These are phyloP conservation scores for Phaedon cochleariae DNA, from an alignment of 2,888 invertebrate genomes.

Conservation along the genomic window DNA sequence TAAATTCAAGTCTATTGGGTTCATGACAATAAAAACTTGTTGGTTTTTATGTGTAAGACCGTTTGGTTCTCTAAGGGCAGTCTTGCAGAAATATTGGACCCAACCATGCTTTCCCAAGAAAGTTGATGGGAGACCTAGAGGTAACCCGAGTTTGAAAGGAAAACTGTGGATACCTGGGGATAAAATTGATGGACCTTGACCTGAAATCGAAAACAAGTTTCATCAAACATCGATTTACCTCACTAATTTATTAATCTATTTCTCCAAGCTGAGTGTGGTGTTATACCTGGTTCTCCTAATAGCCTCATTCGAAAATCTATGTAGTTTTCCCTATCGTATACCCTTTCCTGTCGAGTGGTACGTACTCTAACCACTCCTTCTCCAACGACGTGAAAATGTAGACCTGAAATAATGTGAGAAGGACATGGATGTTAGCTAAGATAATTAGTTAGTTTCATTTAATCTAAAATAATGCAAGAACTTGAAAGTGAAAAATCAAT, in stretches of 20 bases:
- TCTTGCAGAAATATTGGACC: slow-evolving; percentile 95
- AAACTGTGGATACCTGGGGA: slow-evolving; percentile 96
- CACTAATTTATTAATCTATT: too few relatives aligned
- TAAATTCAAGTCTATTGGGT: slow-evolving; percentile 90
- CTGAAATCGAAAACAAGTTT: slow-evolving; percentile 63
- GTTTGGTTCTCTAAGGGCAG: slow-evolving; percentile 86
- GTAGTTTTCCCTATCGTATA: slow-evolving; percentile 92
- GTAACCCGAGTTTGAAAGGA: slow-evolving; percentile 91
- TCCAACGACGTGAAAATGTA: slow-evolving; percentile 93
- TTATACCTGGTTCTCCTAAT: slow-evolving; percentile 82
- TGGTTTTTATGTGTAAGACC: slow-evolving; percentile 94
- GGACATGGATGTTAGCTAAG: too few relatives aligned
- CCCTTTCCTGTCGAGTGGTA: slow-evolving; percentile 82
- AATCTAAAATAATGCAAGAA: too few relatives aligned
- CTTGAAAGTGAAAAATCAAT: too few relatives aligned
- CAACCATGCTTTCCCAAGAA: slow-evolving; percentile 94
- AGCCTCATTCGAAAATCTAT: slow-evolving; percentile 94
- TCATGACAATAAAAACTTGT: slow-evolving; percentile 97
- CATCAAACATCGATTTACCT: too few relatives aligned
- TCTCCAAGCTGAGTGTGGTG: too few relatives aligned
- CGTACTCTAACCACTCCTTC: slow-evolving; percentile 92
- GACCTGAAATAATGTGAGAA: slow-evolving; percentile 66
- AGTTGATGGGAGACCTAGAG: slow-evolving; percentile 89
- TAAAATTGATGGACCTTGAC: slow-evolving; percentile 82
- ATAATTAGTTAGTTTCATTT: too few relatives aligned